These are phyloP conservation scores for Balaenoptera acutorostrata DNA, from an alignment of 2,113 vertebrate species.

Conservation along the genomic window DNA sequence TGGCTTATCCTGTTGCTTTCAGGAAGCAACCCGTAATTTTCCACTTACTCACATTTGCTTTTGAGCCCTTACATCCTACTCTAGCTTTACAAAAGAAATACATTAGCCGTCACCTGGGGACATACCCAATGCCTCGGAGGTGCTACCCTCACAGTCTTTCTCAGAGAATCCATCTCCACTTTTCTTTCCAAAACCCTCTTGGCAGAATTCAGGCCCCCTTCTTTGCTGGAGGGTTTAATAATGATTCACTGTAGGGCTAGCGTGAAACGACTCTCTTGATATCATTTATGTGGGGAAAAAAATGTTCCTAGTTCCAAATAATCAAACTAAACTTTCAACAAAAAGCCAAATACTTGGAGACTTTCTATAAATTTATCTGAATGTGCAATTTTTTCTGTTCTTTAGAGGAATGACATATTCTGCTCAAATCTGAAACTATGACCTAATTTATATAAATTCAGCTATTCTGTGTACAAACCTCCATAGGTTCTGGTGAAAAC, in stretches of 20 bases:
- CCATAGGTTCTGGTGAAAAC: neutral
- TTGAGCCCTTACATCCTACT: neutral
- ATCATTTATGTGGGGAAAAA: neutral
- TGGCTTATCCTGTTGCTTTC: neutral
- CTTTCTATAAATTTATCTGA: constrained; percentile 1
- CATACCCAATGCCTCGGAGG: neutral
- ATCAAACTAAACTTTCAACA: constrained; percentile 14
- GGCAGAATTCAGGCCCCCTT: neutral
- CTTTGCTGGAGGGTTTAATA: neutral
- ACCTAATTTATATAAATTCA: neutral
- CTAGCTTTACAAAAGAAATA: neutral
- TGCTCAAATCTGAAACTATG: neutral
- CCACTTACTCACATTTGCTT: neutral
- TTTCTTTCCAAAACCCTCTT: neutral
- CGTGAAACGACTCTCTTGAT: neutral
- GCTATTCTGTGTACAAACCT: neutral
- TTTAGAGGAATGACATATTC: neutral
- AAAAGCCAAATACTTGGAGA: neutral
- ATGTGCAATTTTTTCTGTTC: neutral
- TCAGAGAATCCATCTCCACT: neutral
- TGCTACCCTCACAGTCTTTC: neutral
- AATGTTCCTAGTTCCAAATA: neutral
- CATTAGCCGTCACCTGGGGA: neutral
- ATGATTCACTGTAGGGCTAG: neutral
- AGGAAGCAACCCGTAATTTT: neutral